These are phyloP conservation scores for Sebastiscus tertius DNA, from an alignment of 2,797 vertebrate species.

Conservation along the genomic window DNA sequence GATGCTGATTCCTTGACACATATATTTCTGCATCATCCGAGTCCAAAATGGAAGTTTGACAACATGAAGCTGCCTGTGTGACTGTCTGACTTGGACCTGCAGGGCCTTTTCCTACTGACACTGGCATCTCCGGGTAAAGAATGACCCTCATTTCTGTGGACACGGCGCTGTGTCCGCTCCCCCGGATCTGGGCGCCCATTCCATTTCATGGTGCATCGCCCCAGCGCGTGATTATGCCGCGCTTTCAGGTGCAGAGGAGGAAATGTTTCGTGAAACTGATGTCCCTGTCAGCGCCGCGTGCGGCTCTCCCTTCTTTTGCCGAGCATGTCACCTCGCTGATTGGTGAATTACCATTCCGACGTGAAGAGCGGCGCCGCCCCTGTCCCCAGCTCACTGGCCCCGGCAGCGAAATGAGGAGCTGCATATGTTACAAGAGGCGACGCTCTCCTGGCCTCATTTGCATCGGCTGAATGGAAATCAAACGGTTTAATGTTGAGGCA, in stretches of 20 bases:
- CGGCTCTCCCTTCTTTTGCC: constrained; percentile 82
- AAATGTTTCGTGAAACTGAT: constrained; percentile 94
- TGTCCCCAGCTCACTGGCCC: constrained; percentile 61
- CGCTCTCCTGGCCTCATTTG: constrained; percentile 82
- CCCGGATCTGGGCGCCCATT: constrained; percentile 87
- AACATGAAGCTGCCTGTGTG: constrained; percentile 32
- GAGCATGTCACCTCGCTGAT: constrained; percentile 89
- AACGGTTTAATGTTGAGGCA: constrained; percentile 76
- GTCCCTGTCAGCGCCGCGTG: constrained; percentile 87
- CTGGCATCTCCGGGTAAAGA: constrained; percentile 79
- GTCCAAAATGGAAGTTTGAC: constrained; percentile 29
- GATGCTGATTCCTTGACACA: neutral
- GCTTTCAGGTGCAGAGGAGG: constrained; percentile 91
- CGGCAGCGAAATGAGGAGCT: constrained; percentile 79
- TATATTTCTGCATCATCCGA: neutral
- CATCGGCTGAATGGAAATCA: constrained; percentile 87
- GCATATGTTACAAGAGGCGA: constrained; percentile 87
- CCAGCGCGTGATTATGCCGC: constrained; percentile 86
- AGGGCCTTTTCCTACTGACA: constrained; percentile 66
- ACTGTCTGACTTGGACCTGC: constrained; percentile 55
- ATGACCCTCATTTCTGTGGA: constrained; percentile 89
- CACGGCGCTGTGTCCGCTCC: constrained; percentile 86
- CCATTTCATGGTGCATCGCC: constrained; percentile 90
- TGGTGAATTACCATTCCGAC: constrained; percentile 90
- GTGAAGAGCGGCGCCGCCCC: constrained; percentile 80